phyloP scores from a whole-genome alignment of 2,797 vertebrate species.

The Rhabdomys pumilio region DNA sequence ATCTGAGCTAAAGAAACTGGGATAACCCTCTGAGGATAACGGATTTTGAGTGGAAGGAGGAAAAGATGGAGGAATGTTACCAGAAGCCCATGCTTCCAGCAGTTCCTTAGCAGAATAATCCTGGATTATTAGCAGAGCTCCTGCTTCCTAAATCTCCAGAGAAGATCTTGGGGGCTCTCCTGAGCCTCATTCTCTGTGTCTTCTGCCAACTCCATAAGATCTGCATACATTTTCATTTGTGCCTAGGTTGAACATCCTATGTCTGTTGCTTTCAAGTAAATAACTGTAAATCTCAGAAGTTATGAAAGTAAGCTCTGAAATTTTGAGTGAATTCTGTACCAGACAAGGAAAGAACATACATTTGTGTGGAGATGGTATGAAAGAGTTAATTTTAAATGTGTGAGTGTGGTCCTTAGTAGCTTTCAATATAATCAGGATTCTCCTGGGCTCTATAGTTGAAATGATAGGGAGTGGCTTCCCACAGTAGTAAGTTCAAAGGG shows the following conservation, averaged over 20 bases:
- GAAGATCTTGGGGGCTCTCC: not conserved
- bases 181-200: not conserved
- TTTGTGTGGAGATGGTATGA: constrained; percentile 14
- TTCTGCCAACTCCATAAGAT: not conserved
- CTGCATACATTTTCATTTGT: not conserved
- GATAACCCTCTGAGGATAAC: not conserved
- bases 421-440: constrained; percentile 23
- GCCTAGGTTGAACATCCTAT: not conserved
- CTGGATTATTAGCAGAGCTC: too few relatives aligned
- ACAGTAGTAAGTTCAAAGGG: not conserved
- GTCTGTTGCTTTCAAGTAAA: constrained; percentile 16
- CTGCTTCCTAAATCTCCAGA: not conserved
- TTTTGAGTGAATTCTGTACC: not conserved
- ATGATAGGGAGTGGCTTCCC: not conserved
- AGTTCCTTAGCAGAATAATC: not conserved
- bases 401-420: not conserved
- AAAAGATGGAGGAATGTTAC: not conserved
- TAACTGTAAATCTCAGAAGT: not conserved
- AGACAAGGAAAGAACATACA: not conserved
- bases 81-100: not conserved
- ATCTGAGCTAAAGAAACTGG: not conserved
- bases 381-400: not conserved
- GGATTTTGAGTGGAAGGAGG: constrained; percentile 13
- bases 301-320: constrained; percentile 17
- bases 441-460: not conserved